Percentiles rank a stretch among this genome's conserved stretches.
These are phyloP conservation scores for Channa maculata DNA, from an alignment of 2,113 vertebrate species.

Conservation along the genomic window DNA sequence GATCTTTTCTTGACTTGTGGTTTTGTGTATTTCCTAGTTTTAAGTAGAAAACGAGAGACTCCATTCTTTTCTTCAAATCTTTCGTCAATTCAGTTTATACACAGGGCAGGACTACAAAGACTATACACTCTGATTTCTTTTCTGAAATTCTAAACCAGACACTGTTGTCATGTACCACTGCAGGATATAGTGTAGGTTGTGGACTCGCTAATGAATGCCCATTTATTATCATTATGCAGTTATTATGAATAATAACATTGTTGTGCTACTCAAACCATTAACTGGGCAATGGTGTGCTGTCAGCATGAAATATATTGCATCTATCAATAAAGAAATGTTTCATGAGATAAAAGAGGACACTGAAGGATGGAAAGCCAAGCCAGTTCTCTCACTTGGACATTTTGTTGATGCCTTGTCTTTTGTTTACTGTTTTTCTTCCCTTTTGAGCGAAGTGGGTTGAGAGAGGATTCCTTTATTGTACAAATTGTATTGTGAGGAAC, in stretches of 20 bases:
- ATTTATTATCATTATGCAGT: constrained; percentile 51
- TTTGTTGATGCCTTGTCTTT: not conserved
- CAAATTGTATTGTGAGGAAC: not conserved
- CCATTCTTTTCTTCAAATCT: not conserved
- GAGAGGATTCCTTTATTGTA: not conserved
- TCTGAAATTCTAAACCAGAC: constrained; percentile 13
- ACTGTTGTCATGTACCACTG: constrained; percentile 12
- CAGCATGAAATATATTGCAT: constrained; percentile 36
- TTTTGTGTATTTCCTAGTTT: constrained; percentile 16
- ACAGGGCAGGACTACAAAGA: no score
- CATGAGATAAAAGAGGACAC: constrained; percentile 3
- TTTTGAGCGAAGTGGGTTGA: not conserved
- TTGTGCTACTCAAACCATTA: constrained; percentile 44
- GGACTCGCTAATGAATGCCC: constrained; percentile 33
- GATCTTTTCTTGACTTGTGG: constrained; percentile 14
- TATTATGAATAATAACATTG: constrained; percentile 47
- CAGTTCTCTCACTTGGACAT: constrained; percentile 1
- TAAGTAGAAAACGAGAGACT: not conserved
- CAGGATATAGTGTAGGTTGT: constrained; percentile 18
- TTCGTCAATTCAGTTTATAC: no score
- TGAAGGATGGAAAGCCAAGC: not conserved
- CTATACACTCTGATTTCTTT: not conserved
- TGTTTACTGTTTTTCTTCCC: constrained; percentile 3
- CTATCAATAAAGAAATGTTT: constrained; percentile 28
- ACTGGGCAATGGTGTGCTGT: constrained; percentile 22